Conservation (phyloP, 2,888 invertebrate genomes). For the Tricholauxania praeusta region DNA sequence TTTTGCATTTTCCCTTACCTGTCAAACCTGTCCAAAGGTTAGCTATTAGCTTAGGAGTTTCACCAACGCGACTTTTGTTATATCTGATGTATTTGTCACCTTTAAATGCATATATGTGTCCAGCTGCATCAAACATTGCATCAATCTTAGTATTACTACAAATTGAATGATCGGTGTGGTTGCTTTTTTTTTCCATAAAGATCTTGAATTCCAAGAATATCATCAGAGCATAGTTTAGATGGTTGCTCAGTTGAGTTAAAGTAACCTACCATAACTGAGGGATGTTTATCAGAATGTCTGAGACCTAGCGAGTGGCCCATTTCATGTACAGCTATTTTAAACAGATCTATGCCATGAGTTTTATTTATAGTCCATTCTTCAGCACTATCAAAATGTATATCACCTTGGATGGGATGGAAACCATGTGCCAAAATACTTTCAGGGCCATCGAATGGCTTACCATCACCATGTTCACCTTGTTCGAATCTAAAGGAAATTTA, state of each 20-base stretch:
- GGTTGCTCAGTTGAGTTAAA: slow-evolving; percentile 91
- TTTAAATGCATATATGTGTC: slow-evolving; percentile 91
- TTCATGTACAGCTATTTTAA: slow-evolving; percentile 96
- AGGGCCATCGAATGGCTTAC: slow-evolving; percentile 95
- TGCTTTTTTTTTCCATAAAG: slow-evolving; percentile 80
- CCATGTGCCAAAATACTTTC: slow-evolving; percentile 96
- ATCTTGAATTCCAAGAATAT: slow-evolving; percentile 76
- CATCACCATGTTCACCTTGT: slow-evolving; percentile 92
- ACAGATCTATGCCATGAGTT: slow-evolving; percentile 88
- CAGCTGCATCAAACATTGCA: slow-evolving; percentile 90
- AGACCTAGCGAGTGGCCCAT: slow-evolving; percentile 97
- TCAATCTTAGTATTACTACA: slow-evolving; percentile 87
- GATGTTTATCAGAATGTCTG: slow-evolving; percentile 91
- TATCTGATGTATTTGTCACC: slow-evolving; percentile 90
- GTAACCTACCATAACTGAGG: slow-evolving; percentile 97
- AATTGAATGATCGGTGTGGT: slow-evolving; percentile 77
- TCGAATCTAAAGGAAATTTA: slow-evolving; percentile 73
- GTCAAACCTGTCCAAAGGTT: slow-evolving; percentile 88
- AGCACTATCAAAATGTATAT: slow-evolving; percentile 97
- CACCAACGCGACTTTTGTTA: slow-evolving; percentile 85
- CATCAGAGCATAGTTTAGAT: slow-evolving; percentile 89
- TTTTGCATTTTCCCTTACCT: slow-evolving; percentile 68
- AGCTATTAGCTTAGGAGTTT: slow-evolving; percentile 86
- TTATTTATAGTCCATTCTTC: slow-evolving; percentile 93
- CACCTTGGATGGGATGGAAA: slow-evolving; percentile 96